Percentiles rank a stretch among this genome's conserved stretches.
Evolutionary conservation across 2,797 vertebrate genomes (phyloP).

Genomic region (Sandelia bainsii): DNA sequence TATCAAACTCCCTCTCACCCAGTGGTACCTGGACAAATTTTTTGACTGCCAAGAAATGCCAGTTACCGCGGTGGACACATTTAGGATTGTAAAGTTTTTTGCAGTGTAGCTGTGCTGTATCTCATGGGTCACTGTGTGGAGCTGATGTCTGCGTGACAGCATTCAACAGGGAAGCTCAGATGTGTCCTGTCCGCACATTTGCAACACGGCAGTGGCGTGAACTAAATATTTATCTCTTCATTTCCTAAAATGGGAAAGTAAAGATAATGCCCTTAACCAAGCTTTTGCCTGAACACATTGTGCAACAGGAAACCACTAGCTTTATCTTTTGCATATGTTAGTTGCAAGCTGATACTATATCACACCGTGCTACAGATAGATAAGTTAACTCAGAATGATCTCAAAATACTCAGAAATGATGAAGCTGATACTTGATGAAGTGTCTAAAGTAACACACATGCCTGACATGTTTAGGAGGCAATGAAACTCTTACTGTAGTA

Average conservation of each 20-base stretch:
- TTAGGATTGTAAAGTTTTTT: too few relatives aligned
- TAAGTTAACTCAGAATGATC: neutral
- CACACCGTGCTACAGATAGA: neutral
- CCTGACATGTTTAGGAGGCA: too few relatives aligned
- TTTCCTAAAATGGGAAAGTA: slow-evolving; percentile 13
- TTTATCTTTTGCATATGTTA: neutral
- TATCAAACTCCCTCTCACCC: neutral
- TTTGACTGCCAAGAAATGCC: neutral
- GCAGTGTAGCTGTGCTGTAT: too few relatives aligned
- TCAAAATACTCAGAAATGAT: neutral
- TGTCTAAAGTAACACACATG: too few relatives aligned
- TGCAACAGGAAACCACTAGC: slow-evolving; percentile 8
- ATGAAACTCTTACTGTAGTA: too few relatives aligned
- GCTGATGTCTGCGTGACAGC: neutral
- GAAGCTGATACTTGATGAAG: neutral
- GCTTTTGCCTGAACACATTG: neutral
- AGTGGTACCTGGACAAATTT: neutral
- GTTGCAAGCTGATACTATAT: neutral
- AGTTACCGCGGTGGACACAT: too few relatives aligned
- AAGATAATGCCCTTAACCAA: neutral
- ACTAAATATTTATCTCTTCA: neutral
- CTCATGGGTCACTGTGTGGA: neutral
- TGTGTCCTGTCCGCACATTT: neutral
- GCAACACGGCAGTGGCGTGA: neutral
- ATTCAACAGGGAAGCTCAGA: neutral